These are phyloP conservation scores for Drosophila prosaltans DNA, from an alignment of 1,140 invertebrate species.

Conservation along the genomic window DNA sequence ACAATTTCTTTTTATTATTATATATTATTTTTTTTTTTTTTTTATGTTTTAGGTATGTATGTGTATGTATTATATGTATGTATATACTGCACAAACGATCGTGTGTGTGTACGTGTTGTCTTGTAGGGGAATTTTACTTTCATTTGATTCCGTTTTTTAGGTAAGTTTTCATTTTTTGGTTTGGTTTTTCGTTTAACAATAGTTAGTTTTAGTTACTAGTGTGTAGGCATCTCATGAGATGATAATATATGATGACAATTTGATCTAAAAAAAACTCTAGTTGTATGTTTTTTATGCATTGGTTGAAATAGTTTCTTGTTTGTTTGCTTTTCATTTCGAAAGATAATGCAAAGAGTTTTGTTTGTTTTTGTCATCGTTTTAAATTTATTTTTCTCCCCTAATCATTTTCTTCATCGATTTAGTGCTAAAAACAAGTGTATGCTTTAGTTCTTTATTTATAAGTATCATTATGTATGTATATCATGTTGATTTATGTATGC, in stretches of 20 bases:
- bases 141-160: conserved; percentile 21
- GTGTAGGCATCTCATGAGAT: conserved; percentile 56
- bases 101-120: conserved; percentile 35
- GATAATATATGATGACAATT: conserved; percentile 53
- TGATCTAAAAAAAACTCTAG: conserved; percentile 58
- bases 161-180: conserved; percentile 12
- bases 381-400: not conserved
- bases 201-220: conserved; percentile 59
- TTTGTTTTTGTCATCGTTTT: conserved; percentile 12
- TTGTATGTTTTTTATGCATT: conserved; percentile 36
- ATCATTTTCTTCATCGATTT: conserved; percentile 11
- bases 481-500: conserved; percentile 23
- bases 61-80: conserved; percentile 24
- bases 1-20: conserved; percentile 68
- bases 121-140: not conserved
- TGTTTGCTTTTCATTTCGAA: conserved; percentile 28
- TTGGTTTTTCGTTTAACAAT: conserved; percentile 45
- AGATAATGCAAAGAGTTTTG: conserved; percentile 50
- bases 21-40: conserved; percentile 21
- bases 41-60: conserved; percentile 6
- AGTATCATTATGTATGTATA: conserved; percentile 21
- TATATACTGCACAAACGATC: conserved; percentile 50
- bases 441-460: conserved; percentile 30
- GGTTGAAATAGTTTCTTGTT: conserved; percentile 20
- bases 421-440: conserved; percentile 70